Evolutionary conservation across 2,797 vertebrate genomes (phyloP).

Genomic region (Onychomys torridus): DNA sequence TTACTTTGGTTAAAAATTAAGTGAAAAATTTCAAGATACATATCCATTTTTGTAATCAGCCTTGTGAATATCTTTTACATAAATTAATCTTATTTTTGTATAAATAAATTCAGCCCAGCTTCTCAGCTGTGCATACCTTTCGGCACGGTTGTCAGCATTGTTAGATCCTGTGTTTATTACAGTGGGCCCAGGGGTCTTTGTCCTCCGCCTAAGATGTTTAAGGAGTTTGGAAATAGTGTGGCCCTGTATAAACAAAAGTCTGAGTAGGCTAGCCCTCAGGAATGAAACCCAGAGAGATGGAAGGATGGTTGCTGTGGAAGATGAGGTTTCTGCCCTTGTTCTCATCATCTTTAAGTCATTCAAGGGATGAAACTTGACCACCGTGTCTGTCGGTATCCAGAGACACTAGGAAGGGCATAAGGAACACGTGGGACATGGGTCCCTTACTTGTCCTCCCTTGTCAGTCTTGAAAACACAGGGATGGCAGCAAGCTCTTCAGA

Average conservation of each 20-base stretch:
- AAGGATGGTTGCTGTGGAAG: neutral
- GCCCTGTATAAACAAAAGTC: neutral
- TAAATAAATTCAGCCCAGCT: conserved; percentile 44
- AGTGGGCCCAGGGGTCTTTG: neutral
- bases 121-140: conserved; percentile 34
- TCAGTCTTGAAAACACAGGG: conserved; percentile 1
- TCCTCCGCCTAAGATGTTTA: neutral
- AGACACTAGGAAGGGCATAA: neutral
- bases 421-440: neutral
- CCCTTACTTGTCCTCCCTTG: neutral
- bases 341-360: conserved; percentile 6
- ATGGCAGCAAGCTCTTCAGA: neutral
- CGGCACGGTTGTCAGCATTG: conserved; percentile 15
- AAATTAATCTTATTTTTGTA: conserved; percentile 57
- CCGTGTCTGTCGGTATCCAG: neutral
- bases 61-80: conserved; percentile 56
- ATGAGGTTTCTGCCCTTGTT: neutral
- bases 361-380: neutral
- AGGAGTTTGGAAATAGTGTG: conserved; percentile 2
- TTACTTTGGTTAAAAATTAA: conserved; percentile 65
- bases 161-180: neutral
- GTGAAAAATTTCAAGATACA: conserved; percentile 50
- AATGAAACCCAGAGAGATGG: neutral
- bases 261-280: neutral
- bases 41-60: conserved; percentile 53